phyloP scores from a whole-genome alignment of 2,113 vertebrate genomes.

The Takifugu flavidus region DNA sequence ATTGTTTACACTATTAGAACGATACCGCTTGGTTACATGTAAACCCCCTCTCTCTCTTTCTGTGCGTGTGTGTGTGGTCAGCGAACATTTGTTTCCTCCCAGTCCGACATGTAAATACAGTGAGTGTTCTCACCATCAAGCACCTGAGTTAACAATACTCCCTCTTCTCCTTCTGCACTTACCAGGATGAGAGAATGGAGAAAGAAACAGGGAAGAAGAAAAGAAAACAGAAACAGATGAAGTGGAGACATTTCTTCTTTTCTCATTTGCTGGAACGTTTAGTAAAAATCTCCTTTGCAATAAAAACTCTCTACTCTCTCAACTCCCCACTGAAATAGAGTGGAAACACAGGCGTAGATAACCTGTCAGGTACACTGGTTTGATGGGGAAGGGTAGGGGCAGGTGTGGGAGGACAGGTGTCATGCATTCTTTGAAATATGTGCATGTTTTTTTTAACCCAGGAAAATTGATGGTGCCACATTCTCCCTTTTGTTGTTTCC shows the following conservation, averaged over 20 bases:
- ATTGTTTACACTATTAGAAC: slow-evolving; percentile 53
- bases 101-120: slow-evolving; percentile 47
- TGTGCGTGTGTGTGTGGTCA: slow-evolving; percentile 34
- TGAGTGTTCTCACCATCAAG: slow-evolving; percentile 57
- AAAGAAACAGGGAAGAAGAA: neutral
- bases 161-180: slow-evolving; percentile 29
- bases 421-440: too few relatives aligned
- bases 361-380: too few relatives aligned
- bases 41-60: slow-evolving; percentile 34
- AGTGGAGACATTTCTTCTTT: neutral
- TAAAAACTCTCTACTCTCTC: too few relatives aligned
- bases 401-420: too few relatives aligned
- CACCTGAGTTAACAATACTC: slow-evolving; percentile 69
- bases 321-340: too few relatives aligned
- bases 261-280: too few relatives aligned
- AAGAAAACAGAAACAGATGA: neutral
- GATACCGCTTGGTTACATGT: slow-evolving; percentile 49
- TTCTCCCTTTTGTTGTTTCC: too few relatives aligned
- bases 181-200: slow-evolving; percentile 33
- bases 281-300: too few relatives aligned
- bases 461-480: too few relatives aligned
- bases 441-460: too few relatives aligned
- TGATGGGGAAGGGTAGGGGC: too few relatives aligned
- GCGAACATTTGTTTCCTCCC: slow-evolving; percentile 57
- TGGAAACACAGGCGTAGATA: too few relatives aligned